Evolutionary conservation across 2,888 invertebrate species (phyloP), one percentile per base, ranked within the genome.

Genomic region (Chorisops tibialis): DNA sequence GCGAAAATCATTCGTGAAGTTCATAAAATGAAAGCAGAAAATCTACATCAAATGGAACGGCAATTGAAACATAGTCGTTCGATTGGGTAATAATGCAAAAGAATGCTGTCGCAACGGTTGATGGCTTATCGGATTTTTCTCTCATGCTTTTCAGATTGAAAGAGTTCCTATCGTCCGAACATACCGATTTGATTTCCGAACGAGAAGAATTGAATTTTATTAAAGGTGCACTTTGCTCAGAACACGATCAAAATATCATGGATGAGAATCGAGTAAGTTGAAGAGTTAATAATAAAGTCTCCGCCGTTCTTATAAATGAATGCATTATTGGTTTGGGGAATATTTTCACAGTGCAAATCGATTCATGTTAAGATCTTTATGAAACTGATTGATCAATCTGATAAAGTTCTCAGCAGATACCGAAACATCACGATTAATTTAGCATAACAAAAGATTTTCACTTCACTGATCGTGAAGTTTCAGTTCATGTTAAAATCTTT

Each of bases 1-100:
- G 83, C 84, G 1, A 83, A 83, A 65, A 83, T 86, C 0, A 84
- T 87, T 2, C 78, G 85, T 0, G 88, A 89, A 70, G 80, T 88
- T 59, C 88, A 89, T 65, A 79, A 80, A 45, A 73, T 84, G 63
- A 87, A 86, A 60, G 48, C 62, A 1, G 64, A 65, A 22, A 63
- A 63, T 54, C 22, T 63, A 21, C 51, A 60, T 24, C 59, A 63
- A 37, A 65, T 67, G 30, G 64, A 67, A 52, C 24, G 38, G 7
- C 43, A 63, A 50, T 19, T 65, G 24, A 59, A 54, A 43, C 54
- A 51, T 1, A 63, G 48, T 21, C 30, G 50, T 37, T 19, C 51
- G 12, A 22, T 49, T 45, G 54, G 61, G 66, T 66, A 41, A 30
- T 43, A 16, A 24, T n/a, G n/a, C n/a, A n/a, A n/a, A n/a, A n/a